phyloP scores from a whole-genome alignment of 2,113 vertebrate genomes.

The Canis aureus region DNA sequence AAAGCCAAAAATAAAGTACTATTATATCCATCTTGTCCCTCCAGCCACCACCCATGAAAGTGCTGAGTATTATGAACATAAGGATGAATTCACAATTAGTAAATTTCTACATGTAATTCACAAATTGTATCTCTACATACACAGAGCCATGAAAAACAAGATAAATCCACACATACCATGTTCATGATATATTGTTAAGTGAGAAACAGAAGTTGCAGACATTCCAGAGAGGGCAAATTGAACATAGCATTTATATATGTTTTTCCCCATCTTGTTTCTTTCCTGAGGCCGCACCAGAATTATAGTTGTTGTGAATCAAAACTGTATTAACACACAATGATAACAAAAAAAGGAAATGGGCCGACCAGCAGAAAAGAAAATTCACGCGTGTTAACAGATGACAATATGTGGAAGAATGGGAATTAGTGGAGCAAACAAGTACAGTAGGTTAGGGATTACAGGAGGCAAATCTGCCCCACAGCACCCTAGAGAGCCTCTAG shows the following conservation, averaged over 20 bases:
- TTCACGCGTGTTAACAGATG: neutral
- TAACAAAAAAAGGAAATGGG: neutral
- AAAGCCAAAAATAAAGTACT: neutral
- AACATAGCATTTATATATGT: neutral
- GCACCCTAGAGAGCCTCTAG: neutral
- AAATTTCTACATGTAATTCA: neutral
- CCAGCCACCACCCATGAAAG: neutral
- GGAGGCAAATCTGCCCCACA: neutral
- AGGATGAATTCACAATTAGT: slow-evolving; percentile 56
- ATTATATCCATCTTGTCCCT: neutral
- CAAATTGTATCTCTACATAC: neutral
- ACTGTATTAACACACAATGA: neutral
- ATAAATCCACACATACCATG: neutral
- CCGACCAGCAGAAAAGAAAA: neutral
- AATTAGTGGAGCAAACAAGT: neutral
- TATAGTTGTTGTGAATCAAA: neutral
- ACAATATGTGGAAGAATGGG: neutral
- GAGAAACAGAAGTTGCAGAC: neutral
- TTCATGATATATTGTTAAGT: neutral
- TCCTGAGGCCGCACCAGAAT: neutral
- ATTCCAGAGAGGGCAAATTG: slow-evolving; percentile 1
- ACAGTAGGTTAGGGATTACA: neutral
- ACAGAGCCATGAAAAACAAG: neutral
- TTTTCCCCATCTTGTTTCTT: slow-evolving; percentile 10
- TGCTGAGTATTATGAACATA: neutral